These are phyloP conservation scores for Rhincodon typus DNA, from an alignment of 2,797 vertebrate genomes.

Conservation along the genomic window DNA sequence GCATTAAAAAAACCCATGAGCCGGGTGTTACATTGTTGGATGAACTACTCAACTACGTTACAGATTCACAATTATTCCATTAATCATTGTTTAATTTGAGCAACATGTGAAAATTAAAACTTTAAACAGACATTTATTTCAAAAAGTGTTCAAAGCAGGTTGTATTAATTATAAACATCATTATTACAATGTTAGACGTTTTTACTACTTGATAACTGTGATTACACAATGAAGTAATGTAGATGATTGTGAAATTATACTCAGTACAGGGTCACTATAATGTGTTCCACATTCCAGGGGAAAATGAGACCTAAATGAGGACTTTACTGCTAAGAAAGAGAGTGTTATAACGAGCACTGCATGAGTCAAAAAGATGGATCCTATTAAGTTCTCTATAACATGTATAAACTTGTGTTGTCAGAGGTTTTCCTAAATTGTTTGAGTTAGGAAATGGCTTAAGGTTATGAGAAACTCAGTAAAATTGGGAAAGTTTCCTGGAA, in stretches of 20 bases:
- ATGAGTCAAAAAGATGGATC: background rate
- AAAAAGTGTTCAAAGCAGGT: background rate
- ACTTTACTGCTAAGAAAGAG: background rate
- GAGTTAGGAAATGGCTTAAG: slow-evolving; percentile 7
- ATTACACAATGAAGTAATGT: background rate
- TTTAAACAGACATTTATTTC: background rate
- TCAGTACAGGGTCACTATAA: background rate
- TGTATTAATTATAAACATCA: background rate
- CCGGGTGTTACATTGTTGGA: background rate
- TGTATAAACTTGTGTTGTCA: background rate
- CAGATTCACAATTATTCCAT: background rate
- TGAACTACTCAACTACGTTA: background rate
- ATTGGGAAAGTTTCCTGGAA: slow-evolving; percentile 35
- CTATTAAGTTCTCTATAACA: background rate
- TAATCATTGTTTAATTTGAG: slow-evolving; percentile 10
- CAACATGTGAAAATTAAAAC: background rate
- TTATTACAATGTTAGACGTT: background rate
- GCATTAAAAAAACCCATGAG: background rate
- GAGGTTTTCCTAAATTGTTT: background rate
- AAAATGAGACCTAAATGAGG: slow-evolving; percentile 3
- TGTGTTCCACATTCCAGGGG: background rate
- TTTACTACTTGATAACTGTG: background rate
- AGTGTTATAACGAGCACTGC: background rate
- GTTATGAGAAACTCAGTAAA: slow-evolving; percentile 21
- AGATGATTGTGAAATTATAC: background rate